phyloP scores from a whole-genome alignment of 2,113 vertebrate species.

The Zosterops pallidus region DNA sequence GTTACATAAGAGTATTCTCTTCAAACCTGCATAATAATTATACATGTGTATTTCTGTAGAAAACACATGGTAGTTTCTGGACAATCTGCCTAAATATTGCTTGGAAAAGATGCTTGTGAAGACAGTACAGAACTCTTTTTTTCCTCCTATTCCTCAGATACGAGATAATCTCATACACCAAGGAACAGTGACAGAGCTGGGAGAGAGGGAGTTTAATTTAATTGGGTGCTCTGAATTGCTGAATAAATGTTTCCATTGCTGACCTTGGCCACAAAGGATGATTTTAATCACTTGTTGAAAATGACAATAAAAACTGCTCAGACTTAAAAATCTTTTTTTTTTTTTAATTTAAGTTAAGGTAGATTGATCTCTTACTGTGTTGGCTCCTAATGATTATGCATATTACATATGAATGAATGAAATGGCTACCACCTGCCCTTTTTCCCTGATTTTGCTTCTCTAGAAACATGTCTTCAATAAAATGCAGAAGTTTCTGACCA shows the following conservation, averaged over 20 bases:
- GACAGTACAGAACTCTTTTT: background rate
- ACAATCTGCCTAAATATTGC: background rate
- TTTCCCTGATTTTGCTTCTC: background rate
- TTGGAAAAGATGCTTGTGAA: background rate
- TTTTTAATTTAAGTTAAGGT: background rate
- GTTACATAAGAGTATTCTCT: background rate
- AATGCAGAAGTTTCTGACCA: background rate
- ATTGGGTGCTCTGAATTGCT: background rate
- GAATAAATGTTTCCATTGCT: background rate
- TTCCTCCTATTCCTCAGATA: background rate
- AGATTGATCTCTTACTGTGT: background rate
- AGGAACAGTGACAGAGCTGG: background rate
- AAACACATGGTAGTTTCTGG: background rate
- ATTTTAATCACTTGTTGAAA: background rate
- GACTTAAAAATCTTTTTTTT: background rate
- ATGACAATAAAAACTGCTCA: background rate
- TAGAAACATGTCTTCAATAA: background rate
- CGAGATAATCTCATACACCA: background rate
- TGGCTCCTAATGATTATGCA: background rate
- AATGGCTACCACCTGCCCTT: background rate
- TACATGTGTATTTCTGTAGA: background rate
- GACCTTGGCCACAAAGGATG: background rate
- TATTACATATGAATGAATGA: background rate
- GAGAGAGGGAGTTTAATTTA: background rate
- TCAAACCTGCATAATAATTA: background rate